A percentile compares a stretch with the other conserved stretches of the same genome.
phyloP scores from a whole-genome alignment of 2,888 invertebrate genomes.

The Calameuta filiformis region DNA sequence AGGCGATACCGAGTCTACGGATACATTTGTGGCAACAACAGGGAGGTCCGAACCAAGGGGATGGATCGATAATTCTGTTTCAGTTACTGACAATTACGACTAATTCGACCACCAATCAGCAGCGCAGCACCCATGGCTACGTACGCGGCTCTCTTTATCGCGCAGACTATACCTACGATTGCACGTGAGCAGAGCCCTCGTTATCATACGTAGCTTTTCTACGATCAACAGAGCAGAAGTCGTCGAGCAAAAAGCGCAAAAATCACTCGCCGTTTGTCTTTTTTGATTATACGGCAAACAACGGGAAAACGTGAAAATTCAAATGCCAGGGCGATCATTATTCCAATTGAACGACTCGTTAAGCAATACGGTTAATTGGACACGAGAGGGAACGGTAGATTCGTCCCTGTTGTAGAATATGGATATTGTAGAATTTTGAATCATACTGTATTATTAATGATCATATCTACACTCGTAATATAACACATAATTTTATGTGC shows the following conservation, averaged over 20 bases:
- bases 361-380: constrained; percentile 66
- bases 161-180: neutral
- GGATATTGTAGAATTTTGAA: neutral
- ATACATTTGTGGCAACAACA: constrained; percentile 21
- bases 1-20: neutral
- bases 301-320: constrained; percentile 16
- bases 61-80: constrained; percentile 54
- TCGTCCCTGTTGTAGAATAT: neutral
- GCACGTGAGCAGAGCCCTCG: neutral
- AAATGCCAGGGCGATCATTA: constrained; percentile 46
- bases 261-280: neutral
- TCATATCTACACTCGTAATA: neutral
- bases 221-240: neutral
- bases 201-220: neutral
- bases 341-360: constrained; percentile 61
- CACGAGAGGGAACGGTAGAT: constrained; percentile 16
- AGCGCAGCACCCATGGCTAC: constrained; percentile 27
- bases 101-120: constrained; percentile 58
- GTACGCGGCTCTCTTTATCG: neutral
- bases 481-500: neutral
- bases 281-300: constrained; percentile 29
- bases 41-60: constrained; percentile 23
- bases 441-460: neutral
- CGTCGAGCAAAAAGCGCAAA: neutral
- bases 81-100: constrained; percentile 52